These are phyloP conservation scores for Pristionchus arcanus DNA, from an alignment of 2,888 invertebrate genomes.

Conservation along the genomic window DNA sequence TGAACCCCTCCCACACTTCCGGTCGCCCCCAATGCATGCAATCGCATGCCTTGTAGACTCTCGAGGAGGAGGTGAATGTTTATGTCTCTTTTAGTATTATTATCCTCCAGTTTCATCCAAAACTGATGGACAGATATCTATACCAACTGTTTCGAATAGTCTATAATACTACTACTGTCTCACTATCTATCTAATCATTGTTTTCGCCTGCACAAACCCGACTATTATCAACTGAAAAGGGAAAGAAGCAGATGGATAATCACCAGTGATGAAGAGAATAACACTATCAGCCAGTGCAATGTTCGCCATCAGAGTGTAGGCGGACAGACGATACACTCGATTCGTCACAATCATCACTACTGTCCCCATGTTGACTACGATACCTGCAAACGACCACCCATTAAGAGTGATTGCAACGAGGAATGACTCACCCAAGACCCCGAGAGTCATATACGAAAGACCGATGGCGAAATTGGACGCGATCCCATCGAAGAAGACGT, in stretches of 20 bases:
- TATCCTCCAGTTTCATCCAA: neutral
- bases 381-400: constrained; percentile 59
- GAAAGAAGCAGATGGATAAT: neutral
- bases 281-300: constrained; percentile 67
- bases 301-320: constrained; percentile 78
- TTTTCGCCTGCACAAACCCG: neutral
- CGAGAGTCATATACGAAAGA: constrained; percentile 36
- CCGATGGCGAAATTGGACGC: constrained; percentile 46
- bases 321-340: constrained; percentile 76
- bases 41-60: neutral
- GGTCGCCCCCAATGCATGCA: neutral
- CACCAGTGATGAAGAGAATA: constrained; percentile 59
- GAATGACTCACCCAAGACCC: constrained; percentile 30
- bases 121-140: no score
- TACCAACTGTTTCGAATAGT: no score
- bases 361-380: constrained; percentile 73
- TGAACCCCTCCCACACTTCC: constrained; percentile 51
- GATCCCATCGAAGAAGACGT: constrained; percentile 44
- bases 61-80: neutral
- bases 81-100: neutral
- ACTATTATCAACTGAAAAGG: neutral
- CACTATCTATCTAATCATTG: neutral
- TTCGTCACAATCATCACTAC: constrained; percentile 74
- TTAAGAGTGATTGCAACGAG: neutral
- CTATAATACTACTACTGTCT: no score